Evolutionary conservation across 2,888 invertebrate species (phyloP), one percentile per base, ranked within the genome.

Genomic region (Anodontia alba): DNA sequence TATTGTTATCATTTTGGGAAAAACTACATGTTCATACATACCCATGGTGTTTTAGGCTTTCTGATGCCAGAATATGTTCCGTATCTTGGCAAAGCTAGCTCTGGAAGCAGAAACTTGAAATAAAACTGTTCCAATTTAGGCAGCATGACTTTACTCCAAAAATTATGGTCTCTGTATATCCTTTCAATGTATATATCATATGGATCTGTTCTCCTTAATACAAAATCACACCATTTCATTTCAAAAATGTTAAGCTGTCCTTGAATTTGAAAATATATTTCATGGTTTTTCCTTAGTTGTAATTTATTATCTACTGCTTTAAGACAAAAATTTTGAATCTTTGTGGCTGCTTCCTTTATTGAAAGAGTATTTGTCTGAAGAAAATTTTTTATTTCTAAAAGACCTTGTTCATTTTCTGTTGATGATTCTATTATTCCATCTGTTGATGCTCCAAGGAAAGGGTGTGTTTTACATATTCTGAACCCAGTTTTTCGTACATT

Each of bases 361-460:
- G 54, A n/a, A 23, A 46, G 1, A 17, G 17, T 62, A 17, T 79
- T 70, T 33, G 31, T 79, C 20, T 74, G 74, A 0, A 72, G 46
- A 1, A 76, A 29, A 2, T 76, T 76, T 62, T 76, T 76, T n/a
- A 76, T 71, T 43, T 76, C 76, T 7, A 71, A 8, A 42, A 71
- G 43, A 1, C 70, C 71, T 15, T 17, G 8, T 15, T 29, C 29
- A 38, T 31, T 31, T 20, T 31, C 2, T n/a, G n/a, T n/a, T 1
- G 68, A 0, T n/a, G n/a, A 23, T 33, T 33, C 8, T 15, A 76
- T 57, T 20, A 57, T 70, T 17, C 76, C 69, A 54, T 76, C 76
- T 26, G 76, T 70, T 8, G 38, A 70, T 29, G 57, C 76, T 57
- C 36, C 69, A 10, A 76, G 46, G 51, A 31, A 69, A 1, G 29